Percentiles rank a stretch among this genome's conserved stretches.
phyloP scores from a whole-genome alignment of 1,140 invertebrate genomes.

The Solenopsis invicta region DNA sequence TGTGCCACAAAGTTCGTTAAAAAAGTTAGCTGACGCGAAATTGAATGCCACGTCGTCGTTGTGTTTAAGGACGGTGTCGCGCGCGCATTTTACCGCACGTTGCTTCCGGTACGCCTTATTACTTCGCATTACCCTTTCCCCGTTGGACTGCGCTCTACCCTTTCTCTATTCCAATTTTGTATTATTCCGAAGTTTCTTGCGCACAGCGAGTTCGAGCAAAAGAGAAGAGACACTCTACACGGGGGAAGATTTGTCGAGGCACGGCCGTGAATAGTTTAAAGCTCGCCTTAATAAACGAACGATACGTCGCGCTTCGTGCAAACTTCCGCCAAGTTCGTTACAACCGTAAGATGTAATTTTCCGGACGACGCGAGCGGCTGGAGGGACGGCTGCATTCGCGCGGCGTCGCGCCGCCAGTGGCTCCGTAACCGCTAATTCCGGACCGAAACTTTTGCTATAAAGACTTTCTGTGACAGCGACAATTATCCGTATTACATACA shows the following conservation, averaged over 20 bases:
- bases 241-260: slow-evolving; percentile 56
- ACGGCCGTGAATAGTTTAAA: slow-evolving; percentile 58
- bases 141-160: background rate
- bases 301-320: slow-evolving; percentile 61
- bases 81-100: slow-evolving; percentile 42
- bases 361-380: slow-evolving; percentile 58
- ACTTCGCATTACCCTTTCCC: slow-evolving; percentile 53
- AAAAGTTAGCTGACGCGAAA: slow-evolving; percentile 61
- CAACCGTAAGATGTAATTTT: slow-evolving; percentile 67
- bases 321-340: slow-evolving; percentile 65
- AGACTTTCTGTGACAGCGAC: slow-evolving; percentile 57
- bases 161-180: slow-evolving; percentile 39
- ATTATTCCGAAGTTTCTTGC: slow-evolving; percentile 63
- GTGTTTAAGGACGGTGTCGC: slow-evolving; percentile 56
- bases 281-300: slow-evolving; percentile 63
- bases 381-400: slow-evolving; percentile 36
- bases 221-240: slow-evolving; percentile 17
- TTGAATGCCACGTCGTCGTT: slow-evolving; percentile 51
- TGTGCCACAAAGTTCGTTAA: slow-evolving; percentile 57
- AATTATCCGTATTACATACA: slow-evolving; percentile 63
- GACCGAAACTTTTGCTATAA: slow-evolving; percentile 64
- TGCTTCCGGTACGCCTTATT: slow-evolving; percentile 55
- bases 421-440: slow-evolving; percentile 62
- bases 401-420: background rate
- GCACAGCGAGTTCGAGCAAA: slow-evolving; percentile 35